Evolutionary conservation across 2,888 invertebrate species (phyloP).

Genomic region (Allygus modestus): DNA sequence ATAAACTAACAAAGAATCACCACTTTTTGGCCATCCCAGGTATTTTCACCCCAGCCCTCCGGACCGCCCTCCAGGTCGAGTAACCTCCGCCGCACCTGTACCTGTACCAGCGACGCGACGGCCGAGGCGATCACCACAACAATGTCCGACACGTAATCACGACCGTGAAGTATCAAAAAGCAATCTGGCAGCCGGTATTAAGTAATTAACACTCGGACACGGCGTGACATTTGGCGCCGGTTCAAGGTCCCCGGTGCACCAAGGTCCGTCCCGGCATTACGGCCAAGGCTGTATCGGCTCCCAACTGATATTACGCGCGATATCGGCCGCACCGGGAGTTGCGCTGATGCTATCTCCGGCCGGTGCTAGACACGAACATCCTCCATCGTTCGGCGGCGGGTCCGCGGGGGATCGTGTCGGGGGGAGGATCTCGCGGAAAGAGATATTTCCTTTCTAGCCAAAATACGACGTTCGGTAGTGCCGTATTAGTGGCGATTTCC

Average conservation of each 20-base stretch:
- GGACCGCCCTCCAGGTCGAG: too few relatives aligned
- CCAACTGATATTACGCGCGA: constrained; percentile 21
- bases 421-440: not conserved
- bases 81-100: too few relatives aligned
- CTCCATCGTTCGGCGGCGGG: not conserved
- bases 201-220: constrained; percentile 37
- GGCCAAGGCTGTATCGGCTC: constrained; percentile 49
- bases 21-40: too few relatives aligned
- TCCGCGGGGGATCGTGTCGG: not conserved
- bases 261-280: not conserved
- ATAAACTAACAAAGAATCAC: too few relatives aligned
- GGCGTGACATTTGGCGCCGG: constrained; percentile 51
- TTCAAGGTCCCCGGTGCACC: constrained; percentile 30
- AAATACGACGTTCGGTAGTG: not conserved
- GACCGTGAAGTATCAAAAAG: constrained; percentile 44
- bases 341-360: not conserved
- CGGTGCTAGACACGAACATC: not conserved
- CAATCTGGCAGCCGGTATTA: constrained; percentile 43
- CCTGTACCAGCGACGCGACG: too few relatives aligned
- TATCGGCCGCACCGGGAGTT: constrained; percentile 6
- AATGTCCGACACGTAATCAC: constrained; percentile 11
- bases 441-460: too few relatives aligned
- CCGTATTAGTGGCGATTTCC: constrained; percentile 16
- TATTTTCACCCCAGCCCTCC: too few relatives aligned
- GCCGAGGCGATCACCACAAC: not conserved